phyloP scores from a whole-genome alignment of 2,888 invertebrate genomes.

The Cataglyphis cursor region DNA sequence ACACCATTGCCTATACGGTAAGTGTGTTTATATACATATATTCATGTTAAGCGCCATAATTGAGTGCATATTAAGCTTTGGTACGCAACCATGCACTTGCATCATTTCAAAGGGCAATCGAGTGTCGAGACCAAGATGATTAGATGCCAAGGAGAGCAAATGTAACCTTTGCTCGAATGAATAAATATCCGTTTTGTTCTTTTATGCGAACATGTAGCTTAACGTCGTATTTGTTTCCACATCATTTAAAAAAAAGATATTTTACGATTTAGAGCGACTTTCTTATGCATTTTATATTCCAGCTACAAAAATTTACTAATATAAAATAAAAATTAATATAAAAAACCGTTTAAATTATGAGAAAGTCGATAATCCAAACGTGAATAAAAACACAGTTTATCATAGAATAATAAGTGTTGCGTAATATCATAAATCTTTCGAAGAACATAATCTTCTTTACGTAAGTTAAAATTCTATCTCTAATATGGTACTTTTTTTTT shows the following conservation, averaged over 20 bases:
- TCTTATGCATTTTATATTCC: not conserved
- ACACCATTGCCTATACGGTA: constrained; percentile 93
- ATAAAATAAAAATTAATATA: not conserved
- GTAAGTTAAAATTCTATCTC: constrained; percentile 10
- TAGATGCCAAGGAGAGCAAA: constrained; percentile 68
- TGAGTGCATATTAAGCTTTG: constrained; percentile 36
- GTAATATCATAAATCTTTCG: constrained; percentile 19
- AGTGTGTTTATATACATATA: constrained; percentile 80
- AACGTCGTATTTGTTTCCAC: constrained; percentile 17
- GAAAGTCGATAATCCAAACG: not conserved
- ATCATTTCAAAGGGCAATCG: constrained; percentile 23
- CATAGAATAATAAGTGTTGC: constrained; percentile 10
- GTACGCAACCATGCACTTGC: constrained; percentile 19
- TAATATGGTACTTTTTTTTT: constrained; percentile 8
- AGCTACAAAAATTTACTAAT: not conserved
- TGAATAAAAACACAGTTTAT: not conserved
- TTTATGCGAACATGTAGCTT: not conserved
- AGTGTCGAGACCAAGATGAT: constrained; percentile 55
- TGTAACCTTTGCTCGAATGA: constrained; percentile 63
- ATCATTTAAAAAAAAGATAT: not conserved
- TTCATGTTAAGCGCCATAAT: constrained; percentile 25
- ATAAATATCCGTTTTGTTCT: constrained; percentile 65
- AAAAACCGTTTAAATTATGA: not conserved
- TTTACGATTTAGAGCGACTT: not conserved
- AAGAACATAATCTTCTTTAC: constrained; percentile 17